Evolutionary conservation across 2,113 vertebrate species (phyloP), one percentile per base, ranked within the genome.

Genomic region (Cranoglanis bouderius): DNA sequence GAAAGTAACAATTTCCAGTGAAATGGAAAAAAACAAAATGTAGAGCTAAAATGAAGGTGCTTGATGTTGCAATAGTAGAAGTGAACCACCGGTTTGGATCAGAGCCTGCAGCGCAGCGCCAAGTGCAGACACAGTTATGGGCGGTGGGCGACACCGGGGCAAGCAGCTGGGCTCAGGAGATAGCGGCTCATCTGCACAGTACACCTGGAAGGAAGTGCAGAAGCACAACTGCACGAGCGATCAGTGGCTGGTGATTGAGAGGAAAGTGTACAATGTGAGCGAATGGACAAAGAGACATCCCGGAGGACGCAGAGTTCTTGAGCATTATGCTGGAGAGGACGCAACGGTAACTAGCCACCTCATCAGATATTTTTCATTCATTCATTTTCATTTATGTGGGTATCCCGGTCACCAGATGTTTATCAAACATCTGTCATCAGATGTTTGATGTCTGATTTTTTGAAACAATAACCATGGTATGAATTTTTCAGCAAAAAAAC

Each of bases 141-240:
- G 92, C 6, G 88, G 89, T 24, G 91, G 92, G 70, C 81, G 75
- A 57, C 89, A 93, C 88, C 92, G 89, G 91, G 91, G 91, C 1
- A 92, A 93, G 53, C 77, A 83, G 0, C 88, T 46, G 13, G 84
- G 91, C 53, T 4, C 85, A 86, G 85, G 57, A 26, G 87, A 91
- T 21, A 82, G 57, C 29, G 82, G 55, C 24, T 74, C 49, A 32
- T 57, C 74, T 9, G 85, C 80, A 2, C 88, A 92, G 14, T 97
- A 96, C 94, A 96, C 96, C 92, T 99, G 98, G 98, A 96, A 97
- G 65, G 97, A 99, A 94, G 96, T 99, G 93, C 97, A 98, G 92
- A 95, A 93, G 89, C 98, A 99, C 95, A 92, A 93, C 93, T 94
- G 92, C 93, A 94, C 89, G 38, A 96, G 92, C 6, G 98, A 99